Percentiles rank a stretch among this genome's conserved stretches.
Conservation (phyloP, 2,888 invertebrate genomes). For the Sycophila texana region DNA sequence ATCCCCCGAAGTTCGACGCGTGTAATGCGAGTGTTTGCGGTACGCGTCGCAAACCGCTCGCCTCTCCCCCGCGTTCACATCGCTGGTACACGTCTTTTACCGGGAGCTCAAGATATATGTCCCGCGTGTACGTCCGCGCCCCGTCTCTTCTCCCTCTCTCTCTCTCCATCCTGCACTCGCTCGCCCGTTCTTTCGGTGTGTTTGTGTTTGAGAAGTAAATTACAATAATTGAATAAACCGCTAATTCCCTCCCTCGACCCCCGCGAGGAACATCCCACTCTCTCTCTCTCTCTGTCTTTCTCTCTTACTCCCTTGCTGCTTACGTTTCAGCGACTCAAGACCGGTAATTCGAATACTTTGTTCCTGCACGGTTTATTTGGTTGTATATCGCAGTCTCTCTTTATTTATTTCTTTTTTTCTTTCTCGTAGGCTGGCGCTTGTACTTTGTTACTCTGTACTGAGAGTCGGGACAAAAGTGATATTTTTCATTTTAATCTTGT, state of each 20-base stretch:
- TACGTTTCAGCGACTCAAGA: neutral
- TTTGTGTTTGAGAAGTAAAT: conserved; percentile 74
- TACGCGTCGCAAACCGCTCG: conserved; percentile 48
- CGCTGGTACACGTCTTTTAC: conserved; percentile 33
- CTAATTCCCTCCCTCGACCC: conserved; percentile 69
- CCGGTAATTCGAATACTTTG: conserved; percentile 28
- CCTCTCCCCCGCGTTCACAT: conserved; percentile 5
- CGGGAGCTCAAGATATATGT: conserved; percentile 32
- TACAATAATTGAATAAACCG: conserved; percentile 75
- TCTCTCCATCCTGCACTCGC: conserved; percentile 10
- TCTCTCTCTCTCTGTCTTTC: neutral
- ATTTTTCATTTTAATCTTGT: conserved; percentile 42
- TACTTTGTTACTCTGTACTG: neutral
- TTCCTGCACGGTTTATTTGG: conserved; percentile 8
- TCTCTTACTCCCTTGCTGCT: neutral
- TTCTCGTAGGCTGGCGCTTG: neutral
- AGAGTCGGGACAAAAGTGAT: conserved; percentile 17
- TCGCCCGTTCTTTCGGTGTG: conserved; percentile 57
- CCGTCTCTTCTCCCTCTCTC: conserved; percentile 3
- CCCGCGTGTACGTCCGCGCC: conserved; percentile 38
- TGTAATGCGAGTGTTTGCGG: conserved; percentile 54
- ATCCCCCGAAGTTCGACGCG: conserved; percentile 56
- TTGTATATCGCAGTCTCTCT: neutral
- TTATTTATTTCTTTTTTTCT: neutral
- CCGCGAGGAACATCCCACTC: conserved; percentile 34